A percentile compares a stretch with the other conserved stretches of the same genome.
Conservation (phyloP, 1,140 invertebrate genomes). For the Lepidurus packardi region DNA sequence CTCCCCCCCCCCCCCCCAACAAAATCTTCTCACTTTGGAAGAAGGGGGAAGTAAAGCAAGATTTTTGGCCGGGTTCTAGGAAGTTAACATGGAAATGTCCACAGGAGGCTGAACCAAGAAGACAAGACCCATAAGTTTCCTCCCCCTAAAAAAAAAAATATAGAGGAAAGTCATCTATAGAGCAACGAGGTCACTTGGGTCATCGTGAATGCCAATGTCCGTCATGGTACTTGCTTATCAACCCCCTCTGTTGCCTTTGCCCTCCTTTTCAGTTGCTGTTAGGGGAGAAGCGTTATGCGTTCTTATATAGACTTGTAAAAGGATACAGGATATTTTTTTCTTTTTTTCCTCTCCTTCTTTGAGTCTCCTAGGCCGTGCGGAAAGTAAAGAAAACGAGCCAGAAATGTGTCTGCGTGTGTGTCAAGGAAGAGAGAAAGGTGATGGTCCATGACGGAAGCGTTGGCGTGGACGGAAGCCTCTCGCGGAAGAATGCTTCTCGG, state of each 20-base stretch:
- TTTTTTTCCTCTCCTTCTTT: neutral
- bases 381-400: neutral
- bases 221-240: constrained; percentile 2
- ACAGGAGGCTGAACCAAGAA: neutral
- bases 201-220: neutral
- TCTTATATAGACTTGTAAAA: neutral
- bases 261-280: neutral
- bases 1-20: neutral
- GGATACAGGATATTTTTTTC: neutral
- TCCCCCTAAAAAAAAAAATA: neutral
- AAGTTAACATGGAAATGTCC: neutral
- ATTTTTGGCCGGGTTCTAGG: neutral
- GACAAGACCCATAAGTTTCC: neutral
- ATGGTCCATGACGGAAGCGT: constrained; percentile 20
- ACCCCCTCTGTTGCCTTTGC: neutral
- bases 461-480: constrained; percentile 17
- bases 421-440: constrained; percentile 4
- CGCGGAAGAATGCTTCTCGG: constrained; percentile 20
- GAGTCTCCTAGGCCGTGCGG: neutral
- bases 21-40: neutral
- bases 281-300: neutral
- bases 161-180: neutral
- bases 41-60: neutral
- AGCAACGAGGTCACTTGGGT: constrained; percentile 17
- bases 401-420: neutral